These are phyloP conservation scores for Teinopalpus imperialis DNA, from an alignment of 2,888 invertebrate species.

Conservation along the genomic window DNA sequence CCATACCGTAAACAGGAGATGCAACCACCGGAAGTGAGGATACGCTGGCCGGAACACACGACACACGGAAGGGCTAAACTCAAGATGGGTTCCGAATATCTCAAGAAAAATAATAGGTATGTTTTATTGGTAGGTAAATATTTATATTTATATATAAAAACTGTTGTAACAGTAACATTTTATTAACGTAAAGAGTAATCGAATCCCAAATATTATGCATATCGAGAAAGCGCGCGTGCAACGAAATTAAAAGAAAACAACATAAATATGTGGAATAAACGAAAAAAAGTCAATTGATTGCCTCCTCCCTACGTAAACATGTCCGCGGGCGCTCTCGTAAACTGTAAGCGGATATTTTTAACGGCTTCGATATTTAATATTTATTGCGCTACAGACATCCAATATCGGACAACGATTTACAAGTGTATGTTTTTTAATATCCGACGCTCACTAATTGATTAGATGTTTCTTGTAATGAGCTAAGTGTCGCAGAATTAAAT, in stretches of 20 bases:
- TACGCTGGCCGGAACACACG: no score
- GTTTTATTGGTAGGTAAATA: no score
- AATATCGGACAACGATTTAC: slow-evolving; percentile 75
- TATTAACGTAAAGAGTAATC: slow-evolving; percentile 26
- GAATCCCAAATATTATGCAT: slow-evolving; percentile 45
- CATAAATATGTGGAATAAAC: slow-evolving; percentile 53
- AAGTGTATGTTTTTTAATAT: slow-evolving; percentile 51
- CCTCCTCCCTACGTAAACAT: slow-evolving; percentile 73
- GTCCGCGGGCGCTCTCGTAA: slow-evolving; percentile 74
- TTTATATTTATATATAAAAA: no score
- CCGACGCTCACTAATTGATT: slow-evolving; percentile 46
- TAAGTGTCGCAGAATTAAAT: slow-evolving; percentile 9
- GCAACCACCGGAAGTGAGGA: no score
- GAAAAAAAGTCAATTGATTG: slow-evolving; percentile 72
- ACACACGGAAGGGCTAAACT: no score
- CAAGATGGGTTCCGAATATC: no score
- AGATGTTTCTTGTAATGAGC: slow-evolving; percentile 20
- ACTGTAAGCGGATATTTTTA: slow-evolving; percentile 80
- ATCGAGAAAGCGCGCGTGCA: slow-evolving; percentile 57
- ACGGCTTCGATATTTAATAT: slow-evolving; percentile 80
- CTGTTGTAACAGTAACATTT: no score
- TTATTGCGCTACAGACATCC: slow-evolving; percentile 78
- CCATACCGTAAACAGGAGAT: no score
- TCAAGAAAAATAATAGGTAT: no score
- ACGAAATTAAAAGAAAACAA: slow-evolving; percentile 40